Percentiles rank a stretch among this genome's conserved stretches.
These are phyloP conservation scores for Todiramphus saurophagus DNA, from an alignment of 2,113 vertebrate species.

Conservation along the genomic window DNA sequence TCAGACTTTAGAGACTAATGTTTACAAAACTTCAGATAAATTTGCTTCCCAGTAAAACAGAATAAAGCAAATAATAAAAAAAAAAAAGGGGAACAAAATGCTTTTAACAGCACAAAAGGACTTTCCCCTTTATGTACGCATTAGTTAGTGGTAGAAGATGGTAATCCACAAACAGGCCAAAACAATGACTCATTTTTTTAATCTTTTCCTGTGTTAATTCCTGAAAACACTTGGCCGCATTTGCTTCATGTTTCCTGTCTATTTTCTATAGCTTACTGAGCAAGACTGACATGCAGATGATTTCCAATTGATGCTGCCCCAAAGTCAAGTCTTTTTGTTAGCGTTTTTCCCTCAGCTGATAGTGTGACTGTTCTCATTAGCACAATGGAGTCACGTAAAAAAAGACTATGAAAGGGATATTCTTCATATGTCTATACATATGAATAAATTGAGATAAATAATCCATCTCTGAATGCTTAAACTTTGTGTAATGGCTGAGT, in stretches of 20 bases:
- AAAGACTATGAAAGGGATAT: background rate
- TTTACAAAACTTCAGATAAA: background rate
- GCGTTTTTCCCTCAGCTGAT: background rate
- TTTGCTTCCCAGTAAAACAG: background rate
- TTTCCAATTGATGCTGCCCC: background rate
- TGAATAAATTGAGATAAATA: slow-evolving; percentile 38
- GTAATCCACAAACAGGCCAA: background rate
- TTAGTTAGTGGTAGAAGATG: background rate
- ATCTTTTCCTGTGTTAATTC: background rate
- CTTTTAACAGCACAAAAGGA: background rate
- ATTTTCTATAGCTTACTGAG: background rate
- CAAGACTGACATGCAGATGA: background rate
- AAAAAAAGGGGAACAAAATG: background rate
- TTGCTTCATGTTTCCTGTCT: background rate
- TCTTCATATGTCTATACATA: background rate
- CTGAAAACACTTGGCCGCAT: background rate
- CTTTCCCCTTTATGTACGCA: background rate
- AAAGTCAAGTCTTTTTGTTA: background rate
- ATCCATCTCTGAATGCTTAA: background rate
- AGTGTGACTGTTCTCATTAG: background rate
- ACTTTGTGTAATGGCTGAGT: slow-evolving; percentile 25
- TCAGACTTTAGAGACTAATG: background rate
- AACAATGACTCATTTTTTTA: background rate
- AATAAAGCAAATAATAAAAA: background rate
- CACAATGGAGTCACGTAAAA: background rate